These are phyloP conservation scores for Salvelinus fontinalis DNA, from an alignment of 2,113 vertebrate genomes.

Conservation along the genomic window DNA sequence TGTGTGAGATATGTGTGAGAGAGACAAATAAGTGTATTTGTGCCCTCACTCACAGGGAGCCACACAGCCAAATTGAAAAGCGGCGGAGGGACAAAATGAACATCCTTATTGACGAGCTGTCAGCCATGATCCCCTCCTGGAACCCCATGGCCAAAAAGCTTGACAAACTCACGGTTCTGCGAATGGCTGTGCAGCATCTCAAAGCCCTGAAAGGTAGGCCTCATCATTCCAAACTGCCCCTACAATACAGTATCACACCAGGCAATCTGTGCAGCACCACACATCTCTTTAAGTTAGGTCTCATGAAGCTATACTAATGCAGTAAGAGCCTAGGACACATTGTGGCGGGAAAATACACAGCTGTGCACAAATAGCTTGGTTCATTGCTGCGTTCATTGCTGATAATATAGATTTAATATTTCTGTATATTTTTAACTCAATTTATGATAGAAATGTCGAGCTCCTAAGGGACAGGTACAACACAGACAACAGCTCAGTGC, in stretches of 20 bases:
- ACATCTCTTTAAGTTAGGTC: too few relatives aligned
- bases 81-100: slow-evolving; percentile 93
- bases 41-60: slow-evolving; percentile 75
- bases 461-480: not conserved
- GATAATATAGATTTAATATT: too few relatives aligned
- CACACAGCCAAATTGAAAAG: slow-evolving; percentile 94
- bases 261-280: too few relatives aligned
- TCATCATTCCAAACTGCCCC: too few relatives aligned
- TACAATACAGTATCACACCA: too few relatives aligned
- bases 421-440: too few relatives aligned
- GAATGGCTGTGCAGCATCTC: slow-evolving; percentile 91
- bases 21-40: not conserved
- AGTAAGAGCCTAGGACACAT: too few relatives aligned
- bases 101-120: slow-evolving; percentile 87
- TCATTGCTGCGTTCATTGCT: too few relatives aligned
- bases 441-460: too few relatives aligned
- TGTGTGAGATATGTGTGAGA: too few relatives aligned
- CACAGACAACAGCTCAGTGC: not conserved
- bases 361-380: not conserved
- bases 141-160: slow-evolving; percentile 85
- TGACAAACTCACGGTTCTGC: slow-evolving; percentile 91
- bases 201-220: slow-evolving; percentile 85
- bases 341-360: not conserved
- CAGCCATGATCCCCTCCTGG: slow-evolving; percentile 89
- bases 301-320: too few relatives aligned